phyloP scores from a whole-genome alignment of 2,113 vertebrate genomes.

The Peromyscus polionotus region DNA sequence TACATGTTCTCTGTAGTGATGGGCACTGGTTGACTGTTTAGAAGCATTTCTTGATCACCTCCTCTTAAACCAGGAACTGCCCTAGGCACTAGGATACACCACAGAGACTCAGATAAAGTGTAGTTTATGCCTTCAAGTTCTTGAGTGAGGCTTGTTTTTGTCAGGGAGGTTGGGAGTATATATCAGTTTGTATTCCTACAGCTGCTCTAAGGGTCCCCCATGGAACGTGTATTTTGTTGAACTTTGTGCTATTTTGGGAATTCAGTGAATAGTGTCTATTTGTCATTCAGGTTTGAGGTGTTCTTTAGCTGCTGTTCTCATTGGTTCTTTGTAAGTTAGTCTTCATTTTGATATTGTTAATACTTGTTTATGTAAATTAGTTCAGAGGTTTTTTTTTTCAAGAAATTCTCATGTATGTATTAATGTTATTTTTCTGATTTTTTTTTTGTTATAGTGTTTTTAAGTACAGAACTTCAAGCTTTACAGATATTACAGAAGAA shows the following conservation, averaged over 20 bases:
- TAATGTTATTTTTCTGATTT: conserved; percentile 66
- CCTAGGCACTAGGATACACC: background rate
- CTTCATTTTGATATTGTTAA: background rate
- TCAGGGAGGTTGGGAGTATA: background rate
- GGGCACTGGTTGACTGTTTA: conserved; percentile 17
- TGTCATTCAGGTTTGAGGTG: background rate
- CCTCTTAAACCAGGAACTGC: conserved; percentile 2
- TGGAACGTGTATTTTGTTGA: background rate
- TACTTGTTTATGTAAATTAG: conserved; percentile 4
- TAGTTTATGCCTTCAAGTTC: background rate
- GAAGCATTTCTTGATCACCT: conserved; percentile 39
- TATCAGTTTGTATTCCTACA: background rate
- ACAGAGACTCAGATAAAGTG: background rate
- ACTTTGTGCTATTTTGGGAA: background rate
- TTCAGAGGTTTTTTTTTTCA: conserved; percentile 34
- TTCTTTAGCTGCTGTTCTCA: background rate
- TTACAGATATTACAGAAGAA: conserved; percentile 91
- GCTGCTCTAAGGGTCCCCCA: background rate
- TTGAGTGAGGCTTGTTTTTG: background rate
- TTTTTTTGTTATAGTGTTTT: conserved; percentile 90
- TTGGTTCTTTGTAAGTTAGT: conserved; percentile 4
- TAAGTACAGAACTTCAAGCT: conserved; percentile 97
- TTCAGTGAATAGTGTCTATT: background rate
- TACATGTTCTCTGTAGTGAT: conserved; percentile 1
- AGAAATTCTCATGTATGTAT: conserved; percentile 23